Base-by-base conservation (phyloP, 92 coral and sea anemone species). In the Palythoa grandiflora region DNA sequence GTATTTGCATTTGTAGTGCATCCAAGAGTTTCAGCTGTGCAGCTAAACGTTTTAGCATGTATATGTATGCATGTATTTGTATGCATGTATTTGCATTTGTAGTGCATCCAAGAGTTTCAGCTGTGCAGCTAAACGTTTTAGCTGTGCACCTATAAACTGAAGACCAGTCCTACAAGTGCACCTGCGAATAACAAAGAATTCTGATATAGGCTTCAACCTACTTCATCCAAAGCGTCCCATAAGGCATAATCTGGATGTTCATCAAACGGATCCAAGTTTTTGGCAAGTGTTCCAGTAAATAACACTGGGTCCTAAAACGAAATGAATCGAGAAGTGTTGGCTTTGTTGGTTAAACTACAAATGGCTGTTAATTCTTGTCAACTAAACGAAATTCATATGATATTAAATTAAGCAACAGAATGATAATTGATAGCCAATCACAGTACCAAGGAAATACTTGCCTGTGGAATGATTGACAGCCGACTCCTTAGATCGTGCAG, bases 381-480 rank as follows among this genome's bases (percentile, higher is more conserved):
- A 0, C 7, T 44, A 44, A 44, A 44, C 50, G 50, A 44, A 44
- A 44, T 44, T 44, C 50, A 44, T 8, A 44, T 8, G 0, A 44
- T 44, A 44, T 0, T 5, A 44, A 5, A 44, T 0, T 44, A 8
- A 44, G 7, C 61, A 55, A 3, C 70, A 63, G 17, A 2, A 16
- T 15, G 0, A 28, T 21, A 1, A 7, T 0, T 21, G 10, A 16
- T n/a, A n/a, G 28, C 4, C n/a, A n/a, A 52, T 53, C 88, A 68
- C 19, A 37, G 19, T 17, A 65, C 10, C 57, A 80, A 80, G 44
- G 38, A 38, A 59, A 16, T 61, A 65, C 71, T 50, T 3, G 44
- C 98, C 96, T 97, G 99, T 37, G 99, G 99, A 52, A 97, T 97
- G 73, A 95, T 92, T 59, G 99, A 94, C 38, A 97, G 74, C 73